Evolutionary conservation across 2,113 vertebrate genomes (phyloP), one percentile per base, ranked within the genome.

Genomic region (Cephalopholis sonnerati): DNA sequence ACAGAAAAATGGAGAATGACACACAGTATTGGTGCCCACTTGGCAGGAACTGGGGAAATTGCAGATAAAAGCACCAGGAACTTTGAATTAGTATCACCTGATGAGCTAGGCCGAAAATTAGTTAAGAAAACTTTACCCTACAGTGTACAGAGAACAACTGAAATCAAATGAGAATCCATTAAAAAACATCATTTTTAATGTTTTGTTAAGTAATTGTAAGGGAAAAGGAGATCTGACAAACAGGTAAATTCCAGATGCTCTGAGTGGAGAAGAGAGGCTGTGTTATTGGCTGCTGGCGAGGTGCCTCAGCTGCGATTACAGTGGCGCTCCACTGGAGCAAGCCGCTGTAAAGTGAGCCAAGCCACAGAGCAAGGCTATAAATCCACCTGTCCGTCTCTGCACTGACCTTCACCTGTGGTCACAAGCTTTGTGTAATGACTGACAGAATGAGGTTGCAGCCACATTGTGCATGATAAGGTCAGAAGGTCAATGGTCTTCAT

Each of bases 401-500:
- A 20, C 77, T 0, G 44, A 22, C 83, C 78, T 62, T 72, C 83
- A 76, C 77, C 77, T 54, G 59, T 48, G 50, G 36, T 22, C 48
- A 16, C 46, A 59, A 9, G 53, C 66, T 76, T 65, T 76, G 51
- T 53, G 41, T 44, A 36, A 24, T 59, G 77, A 65, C 61, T 57
- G 73, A 77, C 73, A 72, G 59, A 81, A 81, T 61, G 59, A 77
- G 73, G 73, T 8, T 61, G 61, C 39, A 41, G 39, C n/a, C 17
- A 63, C 57, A 70, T 58, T 36, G 17, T 58, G 17, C 24, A 58
- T 65, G 51, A 79, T 44, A 44, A n/a, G 64, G 63, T 74, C 1
- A 32, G 22, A 22, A 24, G 65, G 55, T 70, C 74, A 86, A 7
- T 57, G 39, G 74, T 46, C 24, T 58, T 51, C 44, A 32, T 15